Conservation (phyloP, 1,140 invertebrate genomes). For the Rhopalosiphum padi region DNA sequence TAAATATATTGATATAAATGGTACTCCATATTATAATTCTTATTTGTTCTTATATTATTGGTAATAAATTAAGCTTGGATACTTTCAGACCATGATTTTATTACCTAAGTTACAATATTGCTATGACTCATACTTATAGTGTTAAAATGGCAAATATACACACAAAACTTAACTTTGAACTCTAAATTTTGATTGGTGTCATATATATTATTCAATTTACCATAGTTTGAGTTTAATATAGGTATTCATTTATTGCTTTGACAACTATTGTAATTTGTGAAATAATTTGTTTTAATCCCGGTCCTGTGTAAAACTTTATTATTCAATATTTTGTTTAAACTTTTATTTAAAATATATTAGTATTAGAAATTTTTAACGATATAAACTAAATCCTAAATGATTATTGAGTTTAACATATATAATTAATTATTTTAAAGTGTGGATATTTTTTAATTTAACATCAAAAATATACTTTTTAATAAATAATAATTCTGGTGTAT, state of each 20-base stretch:
- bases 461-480: not conserved
- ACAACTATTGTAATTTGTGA: not conserved
- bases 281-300: too few relatives aligned
- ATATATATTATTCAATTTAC: too few relatives aligned
- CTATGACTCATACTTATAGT: not conserved
- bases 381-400: too few relatives aligned
- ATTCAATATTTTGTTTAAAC: too few relatives aligned
- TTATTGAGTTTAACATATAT: not conserved
- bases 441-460: not conserved
- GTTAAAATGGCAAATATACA: too few relatives aligned
- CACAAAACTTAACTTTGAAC: too few relatives aligned
- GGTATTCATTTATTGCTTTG: not conserved
- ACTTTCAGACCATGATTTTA: not conserved
- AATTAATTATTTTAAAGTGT: not conserved
- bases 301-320: too few relatives aligned
- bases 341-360: too few relatives aligned
- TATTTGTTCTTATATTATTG: not conserved
- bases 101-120: not conserved
- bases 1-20: not conserved
- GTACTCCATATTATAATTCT: not conserved
- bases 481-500: not conserved
- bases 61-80: not conserved
- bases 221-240: not conserved
- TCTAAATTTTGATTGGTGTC: too few relatives aligned
- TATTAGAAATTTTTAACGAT: too few relatives aligned